Evolutionary conservation across 2,888 invertebrate species (phyloP).

Genomic region (Heteropelma amictum): DNA sequence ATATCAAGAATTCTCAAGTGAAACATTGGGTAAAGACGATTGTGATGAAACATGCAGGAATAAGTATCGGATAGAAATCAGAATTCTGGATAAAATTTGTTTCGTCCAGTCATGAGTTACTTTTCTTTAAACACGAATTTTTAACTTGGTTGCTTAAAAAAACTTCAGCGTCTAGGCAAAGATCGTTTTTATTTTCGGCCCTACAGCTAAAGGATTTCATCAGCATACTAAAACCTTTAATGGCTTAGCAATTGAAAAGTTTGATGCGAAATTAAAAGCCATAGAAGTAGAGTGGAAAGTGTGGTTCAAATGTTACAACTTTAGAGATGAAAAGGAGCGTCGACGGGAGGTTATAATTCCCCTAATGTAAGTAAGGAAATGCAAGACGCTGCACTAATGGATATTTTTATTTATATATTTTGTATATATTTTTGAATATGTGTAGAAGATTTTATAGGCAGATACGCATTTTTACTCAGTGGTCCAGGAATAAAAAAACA

Average conservation of each 20-base stretch:
- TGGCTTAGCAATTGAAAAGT: neutral
- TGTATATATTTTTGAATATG: neutral
- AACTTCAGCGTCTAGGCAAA: no score
- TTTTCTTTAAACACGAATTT: no score
- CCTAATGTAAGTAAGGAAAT: slow-evolving; percentile 23
- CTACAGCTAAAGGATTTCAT: no score
- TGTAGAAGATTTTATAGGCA: no score
- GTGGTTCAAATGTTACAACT: slow-evolving; percentile 8
- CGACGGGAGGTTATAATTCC: neutral
- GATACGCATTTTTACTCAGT: neutral
- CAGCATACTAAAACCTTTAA: no score
- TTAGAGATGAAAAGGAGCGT: neutral
- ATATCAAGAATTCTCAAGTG: slow-evolving; percentile 21
- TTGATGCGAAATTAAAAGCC: neutral
- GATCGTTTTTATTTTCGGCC: no score
- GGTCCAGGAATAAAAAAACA: neutral
- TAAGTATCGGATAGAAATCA: no score
- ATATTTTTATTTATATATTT: no score
- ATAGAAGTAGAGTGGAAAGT: neutral
- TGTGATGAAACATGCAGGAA: slow-evolving; percentile 12
- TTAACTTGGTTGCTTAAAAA: no score
- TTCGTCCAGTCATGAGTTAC: no score
- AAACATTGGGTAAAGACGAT: neutral
- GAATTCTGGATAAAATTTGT: no score
- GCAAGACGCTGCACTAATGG: neutral